Evolutionary conservation across 2,888 invertebrate genomes (phyloP), one percentile per base, ranked within the genome.

Genomic region (Tuta absoluta): DNA sequence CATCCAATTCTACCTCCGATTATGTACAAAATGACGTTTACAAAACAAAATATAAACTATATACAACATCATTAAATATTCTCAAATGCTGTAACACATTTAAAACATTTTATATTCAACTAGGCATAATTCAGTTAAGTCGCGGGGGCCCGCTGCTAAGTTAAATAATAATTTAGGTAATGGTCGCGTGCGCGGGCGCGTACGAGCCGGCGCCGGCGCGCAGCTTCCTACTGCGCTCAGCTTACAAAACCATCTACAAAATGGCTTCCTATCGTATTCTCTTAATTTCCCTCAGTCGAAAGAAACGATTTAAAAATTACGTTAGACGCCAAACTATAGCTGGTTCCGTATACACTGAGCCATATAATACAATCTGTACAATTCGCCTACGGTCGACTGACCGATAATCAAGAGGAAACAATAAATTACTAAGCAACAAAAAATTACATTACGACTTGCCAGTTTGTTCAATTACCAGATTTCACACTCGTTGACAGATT

Each of bases 71-170:
- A 84, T 91, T 90, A 91, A 87, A 91, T 88, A 91, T 91, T 87
- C 89, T 89, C 89, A 91, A 91, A 91, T 91, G 91, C 86, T 88
- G 86, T 90, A 91, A 91, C 91, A 91, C 91, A 91, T 91, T 87
- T 91, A 91, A 91, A 91, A 87, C 87, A 90, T 91, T 90, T 91
- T 74, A 90, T 87, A 86, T 87, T 91, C 83, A 91, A 91, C 91
- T 90, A 89, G 87, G 82, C 89, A 77, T 87, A 86, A 86, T 83
- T 87, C 84, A 85, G 82, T 84, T 80, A 84, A 78, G 82, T 78
- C 74, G 82, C 82, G 79, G 71, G 73, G 76, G 68, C 73, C 80
- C 81, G 78, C 79, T 69, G 75, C 78, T 79, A 77, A 76, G 73
- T 77, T 78, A 76, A 83, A 86, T 84, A 84, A 84, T 81, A 84